phyloP scores from a whole-genome alignment of 92 coral and sea anemone species.

The Paramuricea clavata region DNA sequence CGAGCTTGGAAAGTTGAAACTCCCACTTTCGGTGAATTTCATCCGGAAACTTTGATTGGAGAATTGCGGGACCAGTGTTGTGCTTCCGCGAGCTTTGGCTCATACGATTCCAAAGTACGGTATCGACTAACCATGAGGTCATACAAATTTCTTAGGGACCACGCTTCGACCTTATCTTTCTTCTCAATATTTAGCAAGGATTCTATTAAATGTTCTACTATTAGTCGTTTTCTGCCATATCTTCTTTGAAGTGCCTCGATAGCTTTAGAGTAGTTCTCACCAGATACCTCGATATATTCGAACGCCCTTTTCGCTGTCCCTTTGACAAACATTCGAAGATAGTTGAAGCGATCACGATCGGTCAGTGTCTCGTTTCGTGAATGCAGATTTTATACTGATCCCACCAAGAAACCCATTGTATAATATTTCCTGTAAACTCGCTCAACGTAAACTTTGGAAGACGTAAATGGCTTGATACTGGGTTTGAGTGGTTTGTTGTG shows the following conservation, averaged over 20 bases:
- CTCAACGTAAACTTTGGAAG: conserved; percentile 22
- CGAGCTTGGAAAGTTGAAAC: conserved; percentile 16
- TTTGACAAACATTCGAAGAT: conserved; percentile 29
- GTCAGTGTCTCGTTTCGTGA: conserved; percentile 35
- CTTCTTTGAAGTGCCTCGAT: conserved; percentile 24
- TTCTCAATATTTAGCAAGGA: conserved; percentile 36
- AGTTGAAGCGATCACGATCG: conserved; percentile 29
- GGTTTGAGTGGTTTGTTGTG: background rate
- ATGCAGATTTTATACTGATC: conserved; percentile 32
- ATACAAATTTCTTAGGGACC: conserved; percentile 34
- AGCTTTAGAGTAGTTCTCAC: conserved; percentile 24
- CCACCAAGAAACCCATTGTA: conserved; percentile 49
- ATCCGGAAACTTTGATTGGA: conserved; percentile 35
- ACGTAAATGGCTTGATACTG: background rate
- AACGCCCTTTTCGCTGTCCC: conserved; percentile 14
- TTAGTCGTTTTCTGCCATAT: conserved; percentile 41
- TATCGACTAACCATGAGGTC: conserved; percentile 46
- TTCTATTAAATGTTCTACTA: conserved; percentile 39
- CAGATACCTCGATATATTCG: background rate
- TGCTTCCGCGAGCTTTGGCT: conserved; percentile 19
- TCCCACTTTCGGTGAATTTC: conserved; percentile 50
- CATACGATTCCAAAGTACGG: conserved; percentile 26
- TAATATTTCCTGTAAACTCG: conserved; percentile 35
- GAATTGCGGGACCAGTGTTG: conserved; percentile 41
- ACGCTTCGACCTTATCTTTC: conserved; percentile 38